Evolutionary conservation across 2,888 invertebrate genomes (phyloP), one percentile per base, ranked within the genome.

Genomic region (Caenorhabditis sp.): DNA sequence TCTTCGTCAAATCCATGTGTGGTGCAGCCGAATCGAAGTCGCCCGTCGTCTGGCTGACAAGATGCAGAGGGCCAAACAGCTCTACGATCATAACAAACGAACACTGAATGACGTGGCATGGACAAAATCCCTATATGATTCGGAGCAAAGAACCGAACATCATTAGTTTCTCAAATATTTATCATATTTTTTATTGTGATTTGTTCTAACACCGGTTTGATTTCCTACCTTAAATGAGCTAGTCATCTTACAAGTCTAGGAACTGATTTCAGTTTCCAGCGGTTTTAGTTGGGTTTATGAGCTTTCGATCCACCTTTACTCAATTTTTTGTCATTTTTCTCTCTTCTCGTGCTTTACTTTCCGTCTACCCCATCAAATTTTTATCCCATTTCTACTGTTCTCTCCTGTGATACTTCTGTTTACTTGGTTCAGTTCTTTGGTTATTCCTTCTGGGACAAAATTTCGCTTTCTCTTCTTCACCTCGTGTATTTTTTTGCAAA

Each of bases 41-140:
- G 87, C 90, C 0, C 80, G 82, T 8, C 85, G 90, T 59, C 80
- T 91, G 8, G 87, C 87, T 8, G 90, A 90, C 22, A 89, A 89
- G 72, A 77, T 91, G 38, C 75, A 86, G 69, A 77, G 87, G 19
- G 91, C 91, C n/a, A 91, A 91, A 70, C 88, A 90, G 41, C 86
- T 88, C 16, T 90, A 90, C 81, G 91, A 91, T 66, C 90, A 91
- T 66, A 82, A 80, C 49, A 89, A 89, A 73, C 76, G 91, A 38
- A 89, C 90, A 24, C 64, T 91, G 44, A 73, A 86, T n/a, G 88
- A 87, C 10, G 66, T 85, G n/a, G 44, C 63, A 22, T 82, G 82
- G 82, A 59, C 76, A 6, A 51, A 82, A 59, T 77, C 82, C 1
- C n/a, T 82, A 1, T 61, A 66, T 41, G 82, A 72, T 49, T 54